Conservation (phyloP, 2,797 vertebrate species). For the Meriones psammophilus region DNA sequence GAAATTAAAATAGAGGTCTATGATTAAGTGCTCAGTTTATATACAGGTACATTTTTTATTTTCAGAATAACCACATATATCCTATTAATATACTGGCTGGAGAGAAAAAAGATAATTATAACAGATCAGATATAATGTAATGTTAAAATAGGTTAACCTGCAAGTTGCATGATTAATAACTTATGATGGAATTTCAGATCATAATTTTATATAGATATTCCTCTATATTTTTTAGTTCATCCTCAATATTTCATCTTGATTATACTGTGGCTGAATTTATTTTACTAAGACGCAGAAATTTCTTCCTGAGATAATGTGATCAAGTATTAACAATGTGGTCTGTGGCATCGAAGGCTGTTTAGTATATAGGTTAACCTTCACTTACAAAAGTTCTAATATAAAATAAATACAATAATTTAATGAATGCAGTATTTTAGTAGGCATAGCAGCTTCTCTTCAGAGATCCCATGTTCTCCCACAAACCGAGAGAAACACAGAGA, state of each 20-base stretch:
- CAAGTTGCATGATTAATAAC: background rate
- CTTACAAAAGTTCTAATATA: background rate
- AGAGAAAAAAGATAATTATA: slow-evolving; percentile 12
- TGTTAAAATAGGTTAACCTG: background rate
- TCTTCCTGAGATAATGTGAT: slow-evolving; percentile 5
- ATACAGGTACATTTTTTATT: background rate
- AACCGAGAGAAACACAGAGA: background rate
- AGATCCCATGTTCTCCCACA: background rate
- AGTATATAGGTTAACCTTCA: background rate
- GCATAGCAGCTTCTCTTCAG: background rate
- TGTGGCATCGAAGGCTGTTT: background rate
- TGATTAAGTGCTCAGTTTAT: background rate
- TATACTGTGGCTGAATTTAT: slow-evolving; percentile 19
- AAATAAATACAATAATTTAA: background rate
- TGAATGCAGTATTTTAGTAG: background rate
- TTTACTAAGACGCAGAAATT: background rate
- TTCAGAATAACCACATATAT: background rate
- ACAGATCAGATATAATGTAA: background rate
- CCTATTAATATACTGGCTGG: background rate
- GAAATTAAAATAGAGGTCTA: slow-evolving; percentile 24
- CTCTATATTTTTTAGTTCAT: background rate
- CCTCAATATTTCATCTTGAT: background rate
- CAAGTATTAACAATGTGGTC: background rate
- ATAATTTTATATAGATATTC: slow-evolving; percentile 8
- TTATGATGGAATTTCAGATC: slow-evolving; percentile 26